Percentiles rank a stretch among this genome's conserved stretches.
phyloP scores from a whole-genome alignment of 1,140 invertebrate genomes.

The Aricia agestis region DNA sequence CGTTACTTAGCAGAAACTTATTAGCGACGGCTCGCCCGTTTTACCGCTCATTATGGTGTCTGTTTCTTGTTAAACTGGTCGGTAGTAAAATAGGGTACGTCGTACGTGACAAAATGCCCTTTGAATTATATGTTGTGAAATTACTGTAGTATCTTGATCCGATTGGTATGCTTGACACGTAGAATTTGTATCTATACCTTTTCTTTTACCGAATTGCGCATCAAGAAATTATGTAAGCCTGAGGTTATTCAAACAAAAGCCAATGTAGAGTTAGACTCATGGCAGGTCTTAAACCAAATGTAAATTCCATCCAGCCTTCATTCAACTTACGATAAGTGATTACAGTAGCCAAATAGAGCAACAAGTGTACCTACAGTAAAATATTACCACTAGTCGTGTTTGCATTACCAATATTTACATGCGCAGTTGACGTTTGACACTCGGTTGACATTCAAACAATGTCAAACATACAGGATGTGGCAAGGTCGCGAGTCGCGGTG shows the following conservation, averaged over 20 bases:
- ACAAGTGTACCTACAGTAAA: background rate
- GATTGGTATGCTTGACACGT: too few species aligned
- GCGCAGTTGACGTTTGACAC: background rate
- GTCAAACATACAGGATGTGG: background rate
- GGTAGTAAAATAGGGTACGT: background rate
- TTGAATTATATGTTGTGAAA: too few species aligned
- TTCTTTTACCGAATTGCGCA: too few species aligned
- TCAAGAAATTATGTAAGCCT: too few species aligned
- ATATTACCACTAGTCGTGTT: background rate
- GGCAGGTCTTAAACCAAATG: too few species aligned
- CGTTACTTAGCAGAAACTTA: background rate
- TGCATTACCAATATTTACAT: background rate
- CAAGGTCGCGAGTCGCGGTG: background rate
- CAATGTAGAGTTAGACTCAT: too few species aligned
- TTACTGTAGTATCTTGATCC: too few species aligned
- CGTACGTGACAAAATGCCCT: background rate
- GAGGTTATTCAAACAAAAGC: too few species aligned
- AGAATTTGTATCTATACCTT: too few species aligned
- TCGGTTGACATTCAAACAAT: background rate
- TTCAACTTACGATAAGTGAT: too few species aligned
- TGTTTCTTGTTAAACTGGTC: background rate
- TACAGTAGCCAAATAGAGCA: background rate
- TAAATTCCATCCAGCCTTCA: too few species aligned
- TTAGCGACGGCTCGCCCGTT: background rate
- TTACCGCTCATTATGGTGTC: background rate